A percentile compares a stretch with the other conserved stretches of the same genome.
Evolutionary conservation across 2,888 invertebrate species (phyloP).

Genomic region (Hydriomena furcata): DNA sequence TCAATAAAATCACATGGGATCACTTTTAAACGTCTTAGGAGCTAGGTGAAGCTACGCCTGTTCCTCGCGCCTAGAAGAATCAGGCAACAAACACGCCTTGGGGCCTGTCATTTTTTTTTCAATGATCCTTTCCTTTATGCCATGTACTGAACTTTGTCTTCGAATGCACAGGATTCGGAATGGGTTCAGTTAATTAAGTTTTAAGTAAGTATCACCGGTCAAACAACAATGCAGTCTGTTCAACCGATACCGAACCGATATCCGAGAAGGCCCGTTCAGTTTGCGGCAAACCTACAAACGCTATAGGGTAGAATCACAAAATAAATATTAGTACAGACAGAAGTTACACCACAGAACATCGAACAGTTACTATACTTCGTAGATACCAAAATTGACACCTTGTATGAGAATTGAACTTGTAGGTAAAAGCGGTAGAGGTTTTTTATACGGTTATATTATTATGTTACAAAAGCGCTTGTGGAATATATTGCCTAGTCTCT

Average conservation of each 20-base stretch:
- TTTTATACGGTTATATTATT: too few relatives aligned
- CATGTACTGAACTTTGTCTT: background rate
- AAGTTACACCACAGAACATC: background rate
- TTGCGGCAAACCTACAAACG: conserved; percentile 7
- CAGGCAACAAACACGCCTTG: too few relatives aligned
- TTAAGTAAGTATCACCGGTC: background rate
- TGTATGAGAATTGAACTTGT: background rate
- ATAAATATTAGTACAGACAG: background rate
- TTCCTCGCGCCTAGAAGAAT: too few relatives aligned
- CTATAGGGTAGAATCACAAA: background rate
- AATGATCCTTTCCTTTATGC: too few relatives aligned
- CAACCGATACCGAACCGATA: conserved; percentile 5
- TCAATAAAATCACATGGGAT: too few relatives aligned
- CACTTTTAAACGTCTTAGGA: too few relatives aligned
- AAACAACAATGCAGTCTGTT: conserved; percentile 5
- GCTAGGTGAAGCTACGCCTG: too few relatives aligned
- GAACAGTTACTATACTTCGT: background rate
- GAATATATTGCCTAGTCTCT: too few relatives aligned
- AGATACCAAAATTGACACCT: background rate
- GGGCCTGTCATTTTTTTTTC: too few relatives aligned
- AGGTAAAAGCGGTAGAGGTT: background rate
- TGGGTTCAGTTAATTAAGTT: background rate
- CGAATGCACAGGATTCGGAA: background rate
- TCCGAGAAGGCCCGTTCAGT: conserved; percentile 9
- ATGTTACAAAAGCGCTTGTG: too few relatives aligned